Evolutionary conservation across 2,113 vertebrate species (phyloP), one percentile per base, ranked within the genome.

Genomic region (Menidia beryllina): DNA sequence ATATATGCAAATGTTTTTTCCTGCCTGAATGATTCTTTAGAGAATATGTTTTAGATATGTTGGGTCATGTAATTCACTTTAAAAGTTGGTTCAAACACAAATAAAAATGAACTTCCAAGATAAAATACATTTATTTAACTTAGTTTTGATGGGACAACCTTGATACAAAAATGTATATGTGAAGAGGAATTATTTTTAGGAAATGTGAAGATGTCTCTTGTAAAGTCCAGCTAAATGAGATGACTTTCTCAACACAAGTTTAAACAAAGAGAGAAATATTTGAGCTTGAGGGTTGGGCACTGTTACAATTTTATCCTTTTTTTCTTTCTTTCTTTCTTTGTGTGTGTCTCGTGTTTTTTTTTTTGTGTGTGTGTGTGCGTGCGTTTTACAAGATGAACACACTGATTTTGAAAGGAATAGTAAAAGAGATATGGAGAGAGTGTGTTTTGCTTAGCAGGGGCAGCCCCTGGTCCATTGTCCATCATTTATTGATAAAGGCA

Each of bases 401-500:
- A 75, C 61, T 65, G 3, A 11, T 72, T 69, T 34, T 75, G 36
- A 83, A 82, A 66, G 52, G 39, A 76, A 36, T 4, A 6, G 17
- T 11, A 51, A 50, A 56, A 69, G 77, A 63, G n/a, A 68, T 64
- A 41, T 52, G 65, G 38, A 72, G 53, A 82, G 87, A 86, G 84
- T 87, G 78, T 87, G 85, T 86, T 84, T 86, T 84, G 87, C 60
- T 84, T 94, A 94, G 90, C 87, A 79, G 93, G 93, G 93, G 92
- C 93, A 95, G 79, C 93, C 93, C 86, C 90, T 69, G 79, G 94
- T 97, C 95, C 94, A 88, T 87, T 75, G 71, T 65, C 94, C 94
- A 97, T 98, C 93, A 96, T 97, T 98, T 97, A 97, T 97, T 98
- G 94, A 98, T 96, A 94, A 93, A 93, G 92, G 82, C 86, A 78